Evolutionary conservation across 1,140 invertebrate species (phyloP).

Genomic region (Philotrypesis tridentata): DNA sequence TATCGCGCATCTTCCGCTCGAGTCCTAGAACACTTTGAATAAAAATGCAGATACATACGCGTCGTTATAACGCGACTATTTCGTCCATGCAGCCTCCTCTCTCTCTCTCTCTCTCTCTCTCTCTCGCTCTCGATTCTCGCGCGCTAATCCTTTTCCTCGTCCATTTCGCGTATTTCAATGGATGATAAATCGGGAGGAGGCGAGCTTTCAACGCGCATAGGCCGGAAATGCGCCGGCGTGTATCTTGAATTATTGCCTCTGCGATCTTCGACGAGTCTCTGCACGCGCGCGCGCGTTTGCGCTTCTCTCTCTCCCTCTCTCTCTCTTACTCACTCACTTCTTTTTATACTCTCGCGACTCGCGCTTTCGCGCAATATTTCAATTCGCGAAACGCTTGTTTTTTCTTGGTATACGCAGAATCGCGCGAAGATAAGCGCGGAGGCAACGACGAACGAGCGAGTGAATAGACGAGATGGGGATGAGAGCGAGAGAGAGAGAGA

Average conservation of each 20-base stretch:
- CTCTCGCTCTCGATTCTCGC: too few relatives aligned
- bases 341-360: too few relatives aligned
- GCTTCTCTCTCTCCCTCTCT: too few relatives aligned
- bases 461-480: conserved; percentile 10
- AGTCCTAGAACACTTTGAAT: too few relatives aligned
- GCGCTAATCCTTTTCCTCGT: neutral
- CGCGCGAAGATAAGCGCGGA: neutral
- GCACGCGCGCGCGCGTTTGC: too few relatives aligned
- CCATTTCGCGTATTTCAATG: neutral
- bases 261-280: neutral
- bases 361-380: too few relatives aligned
- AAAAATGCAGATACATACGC: neutral
- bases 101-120: too few relatives aligned
- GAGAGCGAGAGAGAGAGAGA: neutral
- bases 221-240: neutral
- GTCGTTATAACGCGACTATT: neutral
- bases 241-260: neutral
- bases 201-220: neutral
- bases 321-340: too few relatives aligned
- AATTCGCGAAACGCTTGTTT: neutral
- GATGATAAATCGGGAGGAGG: neutral
- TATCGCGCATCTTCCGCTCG: too few relatives aligned
- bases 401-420: too few relatives aligned
- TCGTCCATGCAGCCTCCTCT: too few relatives aligned
- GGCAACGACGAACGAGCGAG: neutral